Base-by-base conservation (phyloP, 2,888 invertebrate species). In the Leucophenga maculata region DNA sequence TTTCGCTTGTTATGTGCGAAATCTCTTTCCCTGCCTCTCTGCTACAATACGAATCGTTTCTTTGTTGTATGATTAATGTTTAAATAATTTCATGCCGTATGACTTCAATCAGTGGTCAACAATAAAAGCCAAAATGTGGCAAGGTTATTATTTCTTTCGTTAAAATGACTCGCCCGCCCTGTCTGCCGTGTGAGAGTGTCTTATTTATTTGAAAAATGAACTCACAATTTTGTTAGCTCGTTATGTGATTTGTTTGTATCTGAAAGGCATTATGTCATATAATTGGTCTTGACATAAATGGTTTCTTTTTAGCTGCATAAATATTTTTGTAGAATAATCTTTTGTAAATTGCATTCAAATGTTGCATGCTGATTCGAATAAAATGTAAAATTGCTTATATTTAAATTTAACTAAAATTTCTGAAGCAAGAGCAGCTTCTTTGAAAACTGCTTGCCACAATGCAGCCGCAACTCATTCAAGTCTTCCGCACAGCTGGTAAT, bases 51-150 rank as follows among this genome's bases (percentile, higher is more conserved):
- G 8, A 11, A 11, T 65, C 73, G 74, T 77, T 75, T 75, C 77
- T 78, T 82, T 77, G 75, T 75, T 74, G 69, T 71, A 72, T 82
- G 80, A 81, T 81, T 80, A 82, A 81, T 81, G 76, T 72, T 67
- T 69, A 74, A 81, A 79, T 80, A 75, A 81, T 78, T 80, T 80
- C 72, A 78, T 78, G 75, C 69, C 69, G 72, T 74, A 69, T 67
- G 73, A 67, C 73, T 80, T 76, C 73, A 80, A 78, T 75, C 72
- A 69, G 68, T 55, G 65, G 48, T 55, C 66, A 66, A 55, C 66
- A 66, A 66, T 66, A 55, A 66, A 66, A 73, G 69, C 66, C 72
- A 78, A 74, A 68, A 22, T 50, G 59, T 32, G 22, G 57, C 57
- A 57, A 44, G 16, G 67, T 16, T 55, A 69, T 73, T 75, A 73